phyloP scores from a whole-genome alignment of 1,140 invertebrate species.

The Venustaconcha ellipsiformis region DNA sequence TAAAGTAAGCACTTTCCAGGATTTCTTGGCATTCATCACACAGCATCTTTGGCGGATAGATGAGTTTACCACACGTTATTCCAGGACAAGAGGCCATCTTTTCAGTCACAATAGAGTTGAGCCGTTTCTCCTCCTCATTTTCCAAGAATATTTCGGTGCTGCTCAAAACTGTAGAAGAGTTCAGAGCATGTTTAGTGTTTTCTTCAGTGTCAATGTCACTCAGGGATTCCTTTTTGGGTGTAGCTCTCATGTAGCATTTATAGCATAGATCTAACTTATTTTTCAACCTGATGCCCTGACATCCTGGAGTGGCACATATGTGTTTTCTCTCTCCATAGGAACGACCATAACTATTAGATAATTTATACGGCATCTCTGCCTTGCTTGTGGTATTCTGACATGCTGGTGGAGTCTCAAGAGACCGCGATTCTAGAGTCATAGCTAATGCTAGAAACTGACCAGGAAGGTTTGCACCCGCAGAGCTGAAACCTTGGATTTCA shows the following conservation, averaged over 20 bases:
- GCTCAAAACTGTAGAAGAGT: not conserved
- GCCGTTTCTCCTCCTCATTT: conserved; percentile 19
- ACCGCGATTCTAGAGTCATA: not conserved
- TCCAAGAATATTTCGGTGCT: conserved; percentile 1
- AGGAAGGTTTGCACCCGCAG: conserved; percentile 5
- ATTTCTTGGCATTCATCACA: conserved; percentile 28
- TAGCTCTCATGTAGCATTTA: conserved; percentile 6
- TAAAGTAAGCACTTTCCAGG: conserved; percentile 8
- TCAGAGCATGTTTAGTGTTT: not conserved
- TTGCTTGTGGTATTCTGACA: not conserved
- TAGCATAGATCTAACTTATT: conserved; percentile 21
- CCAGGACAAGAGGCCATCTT: conserved; percentile 44
- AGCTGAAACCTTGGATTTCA: not conserved
- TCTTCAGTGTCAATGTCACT: not conserved
- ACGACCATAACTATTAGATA: not conserved
- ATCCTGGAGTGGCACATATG: conserved; percentile 43
- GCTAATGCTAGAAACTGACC: conserved; percentile 12
- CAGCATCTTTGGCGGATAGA: conserved; percentile 32
- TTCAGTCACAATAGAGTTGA: conserved; percentile 33
- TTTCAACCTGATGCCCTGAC: conserved; percentile 21
- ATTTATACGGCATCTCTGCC: not conserved
- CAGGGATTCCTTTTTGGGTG: not conserved
- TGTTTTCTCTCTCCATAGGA: conserved; percentile 10
- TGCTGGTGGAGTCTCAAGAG: not conserved
- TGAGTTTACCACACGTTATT: conserved; percentile 34